A percentile compares a stretch with the other conserved stretches of the same genome.
Conservation (phyloP, 2,797 vertebrate genomes). For the Micromesistius poutassou region DNA sequence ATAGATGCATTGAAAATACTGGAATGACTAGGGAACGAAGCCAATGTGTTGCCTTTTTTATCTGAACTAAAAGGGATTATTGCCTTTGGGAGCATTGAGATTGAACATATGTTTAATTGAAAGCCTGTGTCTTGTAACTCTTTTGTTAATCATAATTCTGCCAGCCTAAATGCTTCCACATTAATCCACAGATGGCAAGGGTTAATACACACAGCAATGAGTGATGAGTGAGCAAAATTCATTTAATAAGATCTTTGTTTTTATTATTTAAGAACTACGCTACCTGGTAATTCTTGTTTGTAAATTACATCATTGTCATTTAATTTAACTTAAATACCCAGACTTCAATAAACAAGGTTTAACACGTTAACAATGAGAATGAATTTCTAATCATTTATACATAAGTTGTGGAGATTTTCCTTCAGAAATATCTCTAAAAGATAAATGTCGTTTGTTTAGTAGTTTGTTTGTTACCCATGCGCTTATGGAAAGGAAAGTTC, state of each 20-base stretch:
- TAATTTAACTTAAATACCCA: not conserved
- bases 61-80: conserved; percentile 10
- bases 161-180: not conserved
- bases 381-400: not conserved
- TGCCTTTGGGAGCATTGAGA: not conserved
- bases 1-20: not conserved
- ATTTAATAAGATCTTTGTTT: not conserved
- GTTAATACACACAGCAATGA: not conserved
- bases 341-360: not conserved
- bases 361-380: not conserved
- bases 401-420: not conserved
- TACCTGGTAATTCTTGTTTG: not conserved
- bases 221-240: too few species aligned
- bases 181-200: not conserved
- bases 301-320: not conserved
- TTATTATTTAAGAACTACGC: not conserved
- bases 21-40: conserved; percentile 35
- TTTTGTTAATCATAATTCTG: not conserved
- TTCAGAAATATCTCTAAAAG: not conserved
- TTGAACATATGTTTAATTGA: not conserved
- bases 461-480: too few species aligned
- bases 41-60: conserved; percentile 34
- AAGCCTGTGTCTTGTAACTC: not conserved
- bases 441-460: not conserved
- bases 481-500: too few species aligned